Percentiles rank a stretch among this genome's conserved stretches.
phyloP scores from a whole-genome alignment of 2,797 vertebrate species.

The Moxostoma hubbsi region DNA sequence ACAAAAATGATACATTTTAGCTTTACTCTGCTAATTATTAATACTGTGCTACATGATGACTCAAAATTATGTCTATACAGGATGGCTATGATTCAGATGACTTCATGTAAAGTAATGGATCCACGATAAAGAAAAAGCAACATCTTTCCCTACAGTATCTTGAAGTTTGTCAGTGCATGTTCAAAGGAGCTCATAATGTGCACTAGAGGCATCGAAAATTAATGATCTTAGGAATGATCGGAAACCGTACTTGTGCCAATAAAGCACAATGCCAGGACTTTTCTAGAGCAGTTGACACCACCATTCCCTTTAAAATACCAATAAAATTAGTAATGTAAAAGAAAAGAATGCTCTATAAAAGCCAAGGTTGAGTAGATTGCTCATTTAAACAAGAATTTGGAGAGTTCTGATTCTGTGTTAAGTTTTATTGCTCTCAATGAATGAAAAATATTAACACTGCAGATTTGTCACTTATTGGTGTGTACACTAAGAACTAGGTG shows the following conservation, averaged over 20 bases:
- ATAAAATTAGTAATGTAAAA: conserved; percentile 26
- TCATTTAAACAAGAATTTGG: background rate
- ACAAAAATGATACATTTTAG: too few species aligned
- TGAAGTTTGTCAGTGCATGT: conserved; percentile 26
- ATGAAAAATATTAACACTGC: background rate
- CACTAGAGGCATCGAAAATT: too few species aligned
- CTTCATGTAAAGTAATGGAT: conserved; percentile 85
- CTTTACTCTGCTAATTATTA: too few species aligned
- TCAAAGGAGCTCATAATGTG: too few species aligned
- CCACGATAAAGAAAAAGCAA: conserved; percentile 29
- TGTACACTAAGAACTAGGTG: background rate
- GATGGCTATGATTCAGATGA: conserved; percentile 92
- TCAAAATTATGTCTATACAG: conserved; percentile 65
- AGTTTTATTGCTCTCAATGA: background rate
- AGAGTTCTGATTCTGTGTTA: background rate
- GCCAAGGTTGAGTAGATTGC: background rate
- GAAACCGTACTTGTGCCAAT: conserved; percentile 31
- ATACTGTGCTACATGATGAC: too few species aligned
- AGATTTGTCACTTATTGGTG: background rate
- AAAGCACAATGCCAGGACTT: conserved; percentile 41
- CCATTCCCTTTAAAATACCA: background rate
- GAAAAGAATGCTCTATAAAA: background rate
- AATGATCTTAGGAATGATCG: too few species aligned
- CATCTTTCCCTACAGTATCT: conserved; percentile 59
- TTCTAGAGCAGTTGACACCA: background rate